A percentile compares a stretch with the other conserved stretches of the same genome.
These are phyloP conservation scores for Crotalus helleri DNA, from an alignment of 2,113 vertebrate genomes.

Conservation along the genomic window DNA sequence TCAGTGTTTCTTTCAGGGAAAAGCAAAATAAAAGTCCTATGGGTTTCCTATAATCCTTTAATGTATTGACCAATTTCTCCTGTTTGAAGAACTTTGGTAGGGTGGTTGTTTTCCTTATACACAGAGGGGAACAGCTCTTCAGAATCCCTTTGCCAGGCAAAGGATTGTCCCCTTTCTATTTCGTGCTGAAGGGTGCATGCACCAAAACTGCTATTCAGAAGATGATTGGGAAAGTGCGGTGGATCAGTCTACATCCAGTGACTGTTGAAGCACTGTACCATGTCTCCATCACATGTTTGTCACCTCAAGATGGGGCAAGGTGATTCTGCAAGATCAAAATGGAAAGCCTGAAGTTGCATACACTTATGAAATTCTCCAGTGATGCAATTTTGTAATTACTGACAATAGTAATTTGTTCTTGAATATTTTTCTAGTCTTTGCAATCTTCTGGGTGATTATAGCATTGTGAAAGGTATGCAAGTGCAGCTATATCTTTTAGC, in stretches of 20 bases:
- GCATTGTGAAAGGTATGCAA: not conserved
- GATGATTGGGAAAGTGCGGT: not conserved
- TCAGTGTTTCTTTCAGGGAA: not conserved
- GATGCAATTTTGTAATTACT: not conserved
- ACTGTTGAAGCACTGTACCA: not conserved
- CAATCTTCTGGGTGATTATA: not conserved
- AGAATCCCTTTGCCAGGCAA: not conserved
- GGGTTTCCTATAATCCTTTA: not conserved
- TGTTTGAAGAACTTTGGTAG: too few species aligned
- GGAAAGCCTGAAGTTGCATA: not conserved
- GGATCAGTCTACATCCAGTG: not conserved
- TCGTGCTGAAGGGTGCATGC: not conserved
- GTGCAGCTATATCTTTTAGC: not conserved
- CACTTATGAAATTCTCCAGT: not conserved
- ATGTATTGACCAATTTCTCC: too few species aligned
- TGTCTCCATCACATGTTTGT: not conserved
- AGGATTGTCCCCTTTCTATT: not conserved
- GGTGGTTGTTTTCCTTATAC: too few species aligned
- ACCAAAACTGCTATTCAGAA: not conserved
- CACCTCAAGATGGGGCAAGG: not conserved
- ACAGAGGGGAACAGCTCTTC: not conserved
- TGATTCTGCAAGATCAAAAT: not conserved
- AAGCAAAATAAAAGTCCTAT: not conserved
- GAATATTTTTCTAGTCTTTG: not conserved
- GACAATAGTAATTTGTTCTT: not conserved